Evolutionary conservation across 2,888 invertebrate species (phyloP), one percentile per base, ranked within the genome.

Genomic region (Epinotia brunnichana): DNA sequence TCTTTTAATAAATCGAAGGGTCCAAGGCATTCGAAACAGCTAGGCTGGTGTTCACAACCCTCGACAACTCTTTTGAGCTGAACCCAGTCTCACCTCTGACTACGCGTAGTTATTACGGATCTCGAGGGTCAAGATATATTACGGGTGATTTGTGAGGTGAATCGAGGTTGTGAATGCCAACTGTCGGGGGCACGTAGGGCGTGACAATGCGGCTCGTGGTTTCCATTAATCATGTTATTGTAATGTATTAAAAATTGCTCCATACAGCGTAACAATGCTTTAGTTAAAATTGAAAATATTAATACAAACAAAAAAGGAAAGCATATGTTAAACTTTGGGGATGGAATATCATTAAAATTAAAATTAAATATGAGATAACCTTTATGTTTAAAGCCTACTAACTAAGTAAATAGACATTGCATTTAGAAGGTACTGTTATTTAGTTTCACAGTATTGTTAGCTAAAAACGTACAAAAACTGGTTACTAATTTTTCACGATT

Each of bases 1-100:
- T 76, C 78, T 78, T 79, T 78, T 80, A 75, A 78, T 77, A 81
- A 79, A 82, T 79, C 71, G 79, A 77, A 79, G 81, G 82, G 81
- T 79, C 75, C 69, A 73, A 73, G 74, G 75, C 59, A 66, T 67
- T 75, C 78, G 75, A 80, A 80, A 79, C 80, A 78, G n/a, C 48
- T 7, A n/a, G 15, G 44, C n/a, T n/a, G 48, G n/a, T 48, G n/a
- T n/a, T 13, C 5, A 48, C 7, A 48, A 48, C 48, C 10, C 13
- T 41, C 13, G 9, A 39, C 39, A 41, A 41, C 41, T 41, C 41
- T 5, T n/a, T n/a, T 7, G 48, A 48, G 7, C 48, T 2, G 4
- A 48, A 48, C 48, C 48, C 48, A 48, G 48, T 44, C 15, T 15
- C 3, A 15, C 2, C 44, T 48, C 15, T n/a, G 48, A 48, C 15